Evolutionary conservation across 2,797 vertebrate species (phyloP).

Genomic region (Ammospiza maritima): DNA sequence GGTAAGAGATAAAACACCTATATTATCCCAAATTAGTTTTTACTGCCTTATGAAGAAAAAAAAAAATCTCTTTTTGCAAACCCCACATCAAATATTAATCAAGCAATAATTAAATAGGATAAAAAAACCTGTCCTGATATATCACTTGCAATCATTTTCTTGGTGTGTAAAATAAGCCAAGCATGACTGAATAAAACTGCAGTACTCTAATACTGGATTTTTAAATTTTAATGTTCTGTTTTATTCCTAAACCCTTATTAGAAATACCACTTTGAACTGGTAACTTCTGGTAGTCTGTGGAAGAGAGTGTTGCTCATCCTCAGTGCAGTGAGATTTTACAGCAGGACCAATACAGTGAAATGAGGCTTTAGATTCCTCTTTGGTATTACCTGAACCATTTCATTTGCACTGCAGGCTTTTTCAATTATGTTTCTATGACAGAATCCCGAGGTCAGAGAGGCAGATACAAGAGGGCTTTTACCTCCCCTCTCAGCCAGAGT

Average conservation of each 20-base stretch:
- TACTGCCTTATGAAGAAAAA: not conserved
- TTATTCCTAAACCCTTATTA: not conserved
- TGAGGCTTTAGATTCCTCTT: not conserved
- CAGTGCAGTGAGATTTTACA: not conserved
- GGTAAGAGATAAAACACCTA: not conserved
- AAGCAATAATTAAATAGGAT: constrained; percentile 22
- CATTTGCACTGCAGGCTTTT: not conserved
- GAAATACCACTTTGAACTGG: not conserved
- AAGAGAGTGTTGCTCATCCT: not conserved
- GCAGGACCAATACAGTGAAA: not conserved
- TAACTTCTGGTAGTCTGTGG: not conserved
- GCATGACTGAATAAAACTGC: not conserved
- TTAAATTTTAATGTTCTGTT: not conserved
- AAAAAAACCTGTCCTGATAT: constrained; percentile 22
- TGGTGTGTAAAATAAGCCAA: constrained; percentile 7
- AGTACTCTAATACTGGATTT: not conserved
- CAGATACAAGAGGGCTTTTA: not conserved
- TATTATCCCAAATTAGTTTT: not conserved
- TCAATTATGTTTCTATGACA: not conserved
- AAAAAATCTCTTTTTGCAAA: not conserved
- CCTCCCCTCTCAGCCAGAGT: not conserved
- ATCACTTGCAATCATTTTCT: not conserved
- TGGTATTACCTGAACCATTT: not conserved
- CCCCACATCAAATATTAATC: constrained; percentile 18
- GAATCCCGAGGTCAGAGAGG: not conserved